phyloP scores from a whole-genome alignment of 35 echinoderm and acorn worm species.

The Ophioderma brevispina region DNA sequence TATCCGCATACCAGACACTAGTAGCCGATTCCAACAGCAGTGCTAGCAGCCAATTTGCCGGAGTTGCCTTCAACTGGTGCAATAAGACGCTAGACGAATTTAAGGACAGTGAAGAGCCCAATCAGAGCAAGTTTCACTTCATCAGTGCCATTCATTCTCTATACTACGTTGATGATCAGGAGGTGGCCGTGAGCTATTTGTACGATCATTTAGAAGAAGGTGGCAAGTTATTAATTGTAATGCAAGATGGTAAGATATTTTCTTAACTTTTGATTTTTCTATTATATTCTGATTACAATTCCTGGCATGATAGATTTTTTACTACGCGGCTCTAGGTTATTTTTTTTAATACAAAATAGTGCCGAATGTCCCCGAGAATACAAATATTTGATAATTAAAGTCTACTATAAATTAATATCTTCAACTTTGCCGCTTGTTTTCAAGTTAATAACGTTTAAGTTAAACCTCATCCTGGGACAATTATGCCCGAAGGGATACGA shows the following conservation, averaged over 20 bases:
- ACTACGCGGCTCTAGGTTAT: no score
- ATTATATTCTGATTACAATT: no score
- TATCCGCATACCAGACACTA: background rate
- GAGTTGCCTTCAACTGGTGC: constrained; percentile 19
- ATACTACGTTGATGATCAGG: constrained; percentile 12
- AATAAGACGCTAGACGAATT: constrained; percentile 9
- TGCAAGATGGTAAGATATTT: constrained; percentile 35
- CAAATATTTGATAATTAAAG: no score
- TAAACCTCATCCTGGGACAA: no score
- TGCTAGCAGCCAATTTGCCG: background rate
- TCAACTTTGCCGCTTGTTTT: no score
- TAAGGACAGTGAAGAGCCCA: background rate
- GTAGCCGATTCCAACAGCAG: background rate
- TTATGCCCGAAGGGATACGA: no score
- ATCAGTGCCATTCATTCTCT: constrained; percentile 52
- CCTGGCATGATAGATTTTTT: no score
- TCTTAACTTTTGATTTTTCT: no score
- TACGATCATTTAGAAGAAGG: constrained; percentile 31
- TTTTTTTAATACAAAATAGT: no score
- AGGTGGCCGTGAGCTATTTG: constrained; percentile 32
- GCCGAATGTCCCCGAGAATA: no score
- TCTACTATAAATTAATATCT: no score
- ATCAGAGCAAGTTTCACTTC: constrained; percentile 40
- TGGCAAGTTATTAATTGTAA: constrained; percentile 8
- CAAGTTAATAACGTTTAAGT: no score